Percentiles rank a stretch among this genome's conserved stretches.
These are phyloP conservation scores for Peromyscus nudipes DNA, from an alignment of 2,797 vertebrate genomes.

Conservation along the genomic window DNA sequence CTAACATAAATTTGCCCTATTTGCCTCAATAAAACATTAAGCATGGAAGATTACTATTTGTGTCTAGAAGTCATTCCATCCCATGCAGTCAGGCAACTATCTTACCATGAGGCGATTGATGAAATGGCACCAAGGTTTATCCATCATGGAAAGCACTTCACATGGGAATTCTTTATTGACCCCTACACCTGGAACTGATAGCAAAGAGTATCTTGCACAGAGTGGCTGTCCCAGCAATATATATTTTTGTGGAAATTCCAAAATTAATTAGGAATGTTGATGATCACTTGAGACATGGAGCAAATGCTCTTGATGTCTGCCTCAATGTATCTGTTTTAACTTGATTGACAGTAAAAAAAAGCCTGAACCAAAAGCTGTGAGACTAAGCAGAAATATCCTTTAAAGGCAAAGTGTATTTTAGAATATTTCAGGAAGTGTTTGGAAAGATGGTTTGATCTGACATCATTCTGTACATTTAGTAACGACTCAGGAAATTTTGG, in stretches of 20 bases:
- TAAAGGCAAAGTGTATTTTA: constrained; percentile 53
- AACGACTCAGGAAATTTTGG: constrained; percentile 36
- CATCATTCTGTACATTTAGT: constrained; percentile 42
- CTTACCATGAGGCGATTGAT: not conserved
- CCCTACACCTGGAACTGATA: not conserved
- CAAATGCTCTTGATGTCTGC: constrained; percentile 6
- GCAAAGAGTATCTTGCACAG: constrained; percentile 18
- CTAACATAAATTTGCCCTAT: not conserved
- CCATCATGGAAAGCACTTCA: not conserved
- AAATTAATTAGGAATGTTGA: constrained; percentile 15
- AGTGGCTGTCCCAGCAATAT: not conserved
- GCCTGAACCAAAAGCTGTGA: not conserved
- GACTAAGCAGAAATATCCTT: not conserved
- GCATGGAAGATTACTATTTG: not conserved
- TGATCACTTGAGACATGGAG: not conserved
- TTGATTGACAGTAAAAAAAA: not conserved
- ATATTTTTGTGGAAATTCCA: constrained; percentile 33
- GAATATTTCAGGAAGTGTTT: constrained; percentile 15
- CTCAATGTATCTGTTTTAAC: not conserved
- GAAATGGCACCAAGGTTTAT: not conserved
- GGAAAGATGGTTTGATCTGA: constrained; percentile 45
- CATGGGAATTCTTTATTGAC: not conserved
- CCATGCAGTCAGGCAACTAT: not conserved
- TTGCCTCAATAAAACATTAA: not conserved
- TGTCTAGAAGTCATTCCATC: not conserved